These are phyloP conservation scores for Lutraria rhynchaena DNA, from an alignment of 1,140 invertebrate species.

Conservation along the genomic window DNA sequence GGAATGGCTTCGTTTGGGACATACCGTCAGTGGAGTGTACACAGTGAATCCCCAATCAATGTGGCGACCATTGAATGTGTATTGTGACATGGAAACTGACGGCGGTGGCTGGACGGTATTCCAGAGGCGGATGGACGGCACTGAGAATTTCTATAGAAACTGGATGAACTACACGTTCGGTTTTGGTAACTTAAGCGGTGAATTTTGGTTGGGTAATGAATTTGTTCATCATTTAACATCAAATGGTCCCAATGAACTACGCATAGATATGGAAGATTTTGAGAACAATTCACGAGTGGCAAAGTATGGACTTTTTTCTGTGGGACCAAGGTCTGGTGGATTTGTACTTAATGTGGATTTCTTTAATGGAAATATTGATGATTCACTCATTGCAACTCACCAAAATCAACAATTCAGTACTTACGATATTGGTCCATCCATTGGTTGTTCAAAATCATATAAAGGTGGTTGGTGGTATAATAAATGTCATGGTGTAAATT, in stretches of 20 bases:
- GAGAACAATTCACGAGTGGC: constrained; percentile 32
- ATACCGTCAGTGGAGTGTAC: constrained; percentile 85
- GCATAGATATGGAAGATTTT: constrained; percentile 94
- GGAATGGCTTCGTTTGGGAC: no score
- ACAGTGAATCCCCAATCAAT: constrained; percentile 86
- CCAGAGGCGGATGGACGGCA: constrained; percentile 90
- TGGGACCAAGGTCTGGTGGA: constrained; percentile 20
- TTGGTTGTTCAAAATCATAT: neutral
- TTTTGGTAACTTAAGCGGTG: constrained; percentile 92
- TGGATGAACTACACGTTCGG: constrained; percentile 97
- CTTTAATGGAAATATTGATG: constrained; percentile 36
- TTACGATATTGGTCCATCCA: constrained; percentile 1
- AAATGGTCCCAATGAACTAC: constrained; percentile 89
- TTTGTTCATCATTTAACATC: constrained; percentile 79
- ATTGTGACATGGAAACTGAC: constrained; percentile 90
- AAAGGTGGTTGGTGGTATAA: constrained; percentile 43
- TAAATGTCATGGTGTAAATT: constrained; percentile 75
- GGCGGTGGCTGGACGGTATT: no score
- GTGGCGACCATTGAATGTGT: constrained; percentile 86
- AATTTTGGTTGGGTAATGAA: constrained; percentile 83
- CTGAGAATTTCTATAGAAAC: constrained; percentile 92
- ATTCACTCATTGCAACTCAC: neutral
- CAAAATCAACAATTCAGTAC: constrained; percentile 1
- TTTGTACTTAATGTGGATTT: constrained; percentile 13
- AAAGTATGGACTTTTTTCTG: constrained; percentile 42